These are phyloP conservation scores for Seladonia tumulorum DNA, from an alignment of 2,888 invertebrate genomes.

Conservation along the genomic window DNA sequence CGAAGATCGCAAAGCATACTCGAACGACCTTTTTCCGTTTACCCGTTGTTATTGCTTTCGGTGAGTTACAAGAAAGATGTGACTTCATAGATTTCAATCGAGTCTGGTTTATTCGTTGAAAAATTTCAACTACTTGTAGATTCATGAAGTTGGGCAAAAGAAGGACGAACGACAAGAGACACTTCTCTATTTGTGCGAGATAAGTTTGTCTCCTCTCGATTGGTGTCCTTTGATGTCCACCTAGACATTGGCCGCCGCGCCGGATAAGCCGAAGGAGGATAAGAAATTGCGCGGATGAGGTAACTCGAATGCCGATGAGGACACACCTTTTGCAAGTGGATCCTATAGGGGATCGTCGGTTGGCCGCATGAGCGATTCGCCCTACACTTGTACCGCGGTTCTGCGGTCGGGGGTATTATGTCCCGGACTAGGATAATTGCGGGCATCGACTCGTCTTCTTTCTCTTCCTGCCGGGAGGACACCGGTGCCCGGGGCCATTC, in stretches of 20 bases:
- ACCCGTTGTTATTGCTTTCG: no score
- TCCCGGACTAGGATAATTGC: conserved; percentile 64
- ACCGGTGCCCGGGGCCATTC: conserved; percentile 31
- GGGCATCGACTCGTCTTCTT: conserved; percentile 58
- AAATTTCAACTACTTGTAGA: no score
- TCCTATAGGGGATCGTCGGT: conserved; percentile 43
- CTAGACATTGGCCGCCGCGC: conserved; percentile 7
- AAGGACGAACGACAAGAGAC: background rate
- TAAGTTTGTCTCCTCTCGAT: background rate
- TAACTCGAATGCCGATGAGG: conserved; percentile 57
- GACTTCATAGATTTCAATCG: no score
- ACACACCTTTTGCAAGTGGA: conserved; percentile 53
- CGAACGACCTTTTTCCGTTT: no score
- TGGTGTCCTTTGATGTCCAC: background rate
- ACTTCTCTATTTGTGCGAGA: background rate
- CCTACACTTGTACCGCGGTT: conserved; percentile 64
- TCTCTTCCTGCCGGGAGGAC: conserved; percentile 42
- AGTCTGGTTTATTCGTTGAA: no score
- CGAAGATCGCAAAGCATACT: no score
- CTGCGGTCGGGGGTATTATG: conserved; percentile 61
- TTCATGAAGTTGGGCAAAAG: no score
- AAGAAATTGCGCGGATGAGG: conserved; percentile 54
- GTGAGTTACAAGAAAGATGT: no score
- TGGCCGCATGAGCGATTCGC: conserved; percentile 51
- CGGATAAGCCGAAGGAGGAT: conserved; percentile 17